Evolutionary conservation across 2,797 vertebrate species (phyloP).

Genomic region (Halcyon smyrnensis): DNA sequence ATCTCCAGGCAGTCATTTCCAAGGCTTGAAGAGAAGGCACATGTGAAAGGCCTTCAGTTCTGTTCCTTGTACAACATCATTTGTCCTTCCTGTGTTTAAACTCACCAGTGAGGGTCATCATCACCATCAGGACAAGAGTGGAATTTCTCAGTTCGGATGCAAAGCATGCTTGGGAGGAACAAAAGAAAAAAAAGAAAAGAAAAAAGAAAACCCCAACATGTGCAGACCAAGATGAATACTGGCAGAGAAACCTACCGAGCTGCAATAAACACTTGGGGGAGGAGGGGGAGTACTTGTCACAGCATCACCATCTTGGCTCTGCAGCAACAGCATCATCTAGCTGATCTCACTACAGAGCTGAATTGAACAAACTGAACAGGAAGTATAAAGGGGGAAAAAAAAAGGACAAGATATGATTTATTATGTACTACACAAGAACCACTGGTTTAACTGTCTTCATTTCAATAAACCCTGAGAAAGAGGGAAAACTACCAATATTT

Average conservation of each 20-base stretch:
- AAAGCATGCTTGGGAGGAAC: neutral
- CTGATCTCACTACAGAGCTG: constrained; percentile 37
- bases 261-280: neutral
- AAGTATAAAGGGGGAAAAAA: constrained; percentile 27
- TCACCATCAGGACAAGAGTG: neutral
- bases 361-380: constrained; percentile 66
- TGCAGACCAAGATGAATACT: neutral
- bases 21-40: neutral
- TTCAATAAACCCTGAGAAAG: constrained; percentile 37
- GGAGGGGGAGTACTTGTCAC: constrained; percentile 28
- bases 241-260: neutral
- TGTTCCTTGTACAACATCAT: neutral
- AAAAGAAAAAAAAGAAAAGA: too few species aligned
- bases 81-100: neutral
- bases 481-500: neutral
- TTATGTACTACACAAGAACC: constrained; percentile 35
- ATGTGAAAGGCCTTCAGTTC: neutral
- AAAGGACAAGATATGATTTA: constrained; percentile 63
- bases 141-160: neutral
- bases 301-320: neutral
- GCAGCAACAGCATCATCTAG: constrained; percentile 64
- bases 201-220: too few species aligned
- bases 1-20: neutral
- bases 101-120: neutral
- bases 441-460: constrained; percentile 63